Evolutionary conservation across 2,888 invertebrate species (phyloP).

Genomic region (Acanthosepion esculentum): DNA sequence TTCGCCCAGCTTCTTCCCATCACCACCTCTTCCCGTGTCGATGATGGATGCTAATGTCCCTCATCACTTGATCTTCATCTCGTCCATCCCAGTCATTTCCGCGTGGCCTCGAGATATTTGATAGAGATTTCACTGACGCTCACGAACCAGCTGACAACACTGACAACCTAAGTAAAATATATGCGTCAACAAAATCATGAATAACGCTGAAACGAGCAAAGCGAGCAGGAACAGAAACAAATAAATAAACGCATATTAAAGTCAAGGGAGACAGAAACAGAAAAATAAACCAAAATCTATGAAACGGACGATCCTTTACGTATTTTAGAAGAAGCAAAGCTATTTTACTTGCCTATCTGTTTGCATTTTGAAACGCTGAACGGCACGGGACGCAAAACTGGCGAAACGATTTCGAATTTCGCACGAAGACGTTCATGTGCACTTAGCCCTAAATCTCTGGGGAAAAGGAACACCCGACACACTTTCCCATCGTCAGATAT

Average conservation of each 20-base stretch:
- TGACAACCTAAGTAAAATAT: slow-evolving; percentile 33
- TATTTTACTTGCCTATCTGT: too few relatives aligned
- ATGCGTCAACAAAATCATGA: slow-evolving; percentile 22
- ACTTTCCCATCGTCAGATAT: too few relatives aligned
- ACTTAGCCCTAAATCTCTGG: too few relatives aligned
- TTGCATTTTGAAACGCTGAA: too few relatives aligned
- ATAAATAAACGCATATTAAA: not conserved
- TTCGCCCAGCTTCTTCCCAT: not conserved
- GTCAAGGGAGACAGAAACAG: not conserved
- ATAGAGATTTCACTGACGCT: slow-evolving; percentile 23
- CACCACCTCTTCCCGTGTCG: not conserved
- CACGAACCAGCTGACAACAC: slow-evolving; percentile 13
- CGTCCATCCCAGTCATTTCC: not conserved
- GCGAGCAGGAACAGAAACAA: not conserved
- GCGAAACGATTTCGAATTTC: too few relatives aligned
- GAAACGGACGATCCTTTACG: too few relatives aligned
- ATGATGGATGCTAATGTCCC: slow-evolving; percentile 33
- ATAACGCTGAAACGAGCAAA: slow-evolving; percentile 14
- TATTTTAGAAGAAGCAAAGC: too few relatives aligned
- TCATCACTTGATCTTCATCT: slow-evolving; percentile 33
- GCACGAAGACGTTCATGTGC: too few relatives aligned
- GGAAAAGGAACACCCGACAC: too few relatives aligned
- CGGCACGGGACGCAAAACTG: too few relatives aligned
- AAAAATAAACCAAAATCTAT: too few relatives aligned
- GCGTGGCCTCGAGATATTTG: slow-evolving; percentile 12